Evolutionary conservation across 2,888 invertebrate genomes (phyloP).

Genomic region (Scrobipalpa atriplicella): DNA sequence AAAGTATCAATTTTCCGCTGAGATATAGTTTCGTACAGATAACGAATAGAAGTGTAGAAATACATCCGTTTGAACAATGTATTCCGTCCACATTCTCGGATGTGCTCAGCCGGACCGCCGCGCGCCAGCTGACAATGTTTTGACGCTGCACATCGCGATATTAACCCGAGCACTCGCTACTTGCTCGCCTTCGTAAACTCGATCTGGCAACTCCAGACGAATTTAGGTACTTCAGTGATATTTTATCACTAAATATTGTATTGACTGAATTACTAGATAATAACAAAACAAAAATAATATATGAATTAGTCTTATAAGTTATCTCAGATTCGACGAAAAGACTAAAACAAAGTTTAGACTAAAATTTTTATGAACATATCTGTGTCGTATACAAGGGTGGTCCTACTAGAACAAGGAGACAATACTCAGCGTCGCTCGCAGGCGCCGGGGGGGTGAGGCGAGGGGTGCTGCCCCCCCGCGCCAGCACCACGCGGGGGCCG

Average conservation of each 20-base stretch:
- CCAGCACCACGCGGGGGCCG: constrained; percentile 11
- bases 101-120: constrained; percentile 52
- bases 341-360: constrained; percentile 77
- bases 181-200: constrained; percentile 40
- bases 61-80: constrained; percentile 46
- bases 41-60: constrained; percentile 14
- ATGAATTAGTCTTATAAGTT: constrained; percentile 74
- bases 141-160: constrained; percentile 56
- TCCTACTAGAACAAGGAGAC: constrained; percentile 72
- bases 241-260: constrained; percentile 66
- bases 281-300: constrained; percentile 68
- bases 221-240: constrained; percentile 64
- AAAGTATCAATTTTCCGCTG: constrained; percentile 10
- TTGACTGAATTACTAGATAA: constrained; percentile 79
- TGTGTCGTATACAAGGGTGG: constrained; percentile 72
- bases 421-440: constrained; percentile 65
- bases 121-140: constrained; percentile 54
- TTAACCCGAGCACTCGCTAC: constrained; percentile 40
- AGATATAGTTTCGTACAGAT: constrained; percentile 21
- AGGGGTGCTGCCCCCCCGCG: constrained; percentile 7
- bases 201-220: constrained; percentile 64
- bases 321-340: constrained; percentile 81
- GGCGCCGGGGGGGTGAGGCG: constrained; percentile 32
- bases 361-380: constrained; percentile 80
- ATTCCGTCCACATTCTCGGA: constrained; percentile 79